Evolutionary conservation across 2,797 vertebrate genomes (phyloP), one percentile per base, ranked within the genome.

Genomic region (Gephyroberyx darwinii): DNA sequence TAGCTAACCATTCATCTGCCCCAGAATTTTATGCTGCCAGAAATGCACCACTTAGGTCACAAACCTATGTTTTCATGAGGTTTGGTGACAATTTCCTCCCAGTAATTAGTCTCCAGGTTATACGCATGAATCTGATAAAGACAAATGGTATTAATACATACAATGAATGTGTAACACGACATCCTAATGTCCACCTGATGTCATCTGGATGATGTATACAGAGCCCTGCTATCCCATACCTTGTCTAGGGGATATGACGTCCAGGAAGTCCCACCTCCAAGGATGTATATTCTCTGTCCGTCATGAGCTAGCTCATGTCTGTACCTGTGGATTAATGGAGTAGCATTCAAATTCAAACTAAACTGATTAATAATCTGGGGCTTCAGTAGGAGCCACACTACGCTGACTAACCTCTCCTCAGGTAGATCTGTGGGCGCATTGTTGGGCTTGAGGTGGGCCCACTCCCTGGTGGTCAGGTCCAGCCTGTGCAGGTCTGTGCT

Each of bases 231-330:
- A 31, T 67, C 53, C 12, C 19, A 5, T 86, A 98, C 98, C 95
- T 98, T 98, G 81, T 98, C 95, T 89, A 99, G 92, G 57, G 96
- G 92, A 86, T 97, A 99, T 7, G 97, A 97, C 5, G 95, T 98
- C 98, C 96, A 98, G 55, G 97, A 98, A 6, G 98, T 99, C 77
- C 98, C 98, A 22, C 98, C 98, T 89, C 98, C 98, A 67, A 99
- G 89, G 88, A 99, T 96, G 77, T 96, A 99, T 90, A 99, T 98
- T 83, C 95, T 92, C 61, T 96, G 96, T 54, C 93, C 95, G 4
- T 99, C 97, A 0, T 99, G 97, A 73, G 97, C 96, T 0, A 99
- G 95, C 84, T 99, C 98, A 72, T 99, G 98, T 71, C 98, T 94
- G 92, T 99, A 99, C 89, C 98, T 99, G 85, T 53, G 0, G 77